Base-by-base conservation (phyloP, 2,888 invertebrate genomes). In the Acanthosoma haemorrhoidale region DNA sequence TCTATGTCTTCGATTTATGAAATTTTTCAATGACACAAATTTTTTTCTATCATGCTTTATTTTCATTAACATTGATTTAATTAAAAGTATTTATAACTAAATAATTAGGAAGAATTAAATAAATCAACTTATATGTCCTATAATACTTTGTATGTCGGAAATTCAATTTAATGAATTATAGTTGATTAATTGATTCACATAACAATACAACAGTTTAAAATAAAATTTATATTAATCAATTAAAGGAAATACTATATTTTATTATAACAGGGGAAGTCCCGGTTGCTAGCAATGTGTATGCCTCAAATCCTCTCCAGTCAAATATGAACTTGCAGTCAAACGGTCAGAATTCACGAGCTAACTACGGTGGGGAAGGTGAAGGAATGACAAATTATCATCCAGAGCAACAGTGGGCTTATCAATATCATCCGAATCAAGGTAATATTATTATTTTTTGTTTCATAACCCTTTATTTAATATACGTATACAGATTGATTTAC, bases 281-380 rank as follows among this genome's bases (percentile, higher is more conserved):
- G 6, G 25, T 25, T 25, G n/a, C 25, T n/a, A 25, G 51, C 6
- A 51, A 25, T 29, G 6, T 5, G 6, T 51, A 51, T 25, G 51
- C 51, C 4, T 25, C 25, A 29, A 51, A 51, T 51, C 51, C 51
- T 3, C 43, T 43, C 4, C 51, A 51, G 25, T 25, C n/a, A 25
- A 51, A 51, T 51, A 51, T 51, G 51, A 51, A 51, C 29, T 51
- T 51, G 25, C 51, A 21, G 13, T 51, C 51, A 5, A 51, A 51
- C n/a, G 21, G 21, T 25, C 51, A 21, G 4, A 51, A 51, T 6
- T 6, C 51, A 51, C 13, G 51, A 51, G 29, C 51, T 25, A n/a
- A 25, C 21, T 76, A 75, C 58, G 77, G 76, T 1, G 70, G 76
- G 29, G 77, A 77, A 69, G 77, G 77, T 5, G 76, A 77, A 71